Evolutionary conservation across 2,113 vertebrate species (phyloP), one percentile per base, ranked within the genome.

Genomic region (Zootoca vivipara): DNA sequence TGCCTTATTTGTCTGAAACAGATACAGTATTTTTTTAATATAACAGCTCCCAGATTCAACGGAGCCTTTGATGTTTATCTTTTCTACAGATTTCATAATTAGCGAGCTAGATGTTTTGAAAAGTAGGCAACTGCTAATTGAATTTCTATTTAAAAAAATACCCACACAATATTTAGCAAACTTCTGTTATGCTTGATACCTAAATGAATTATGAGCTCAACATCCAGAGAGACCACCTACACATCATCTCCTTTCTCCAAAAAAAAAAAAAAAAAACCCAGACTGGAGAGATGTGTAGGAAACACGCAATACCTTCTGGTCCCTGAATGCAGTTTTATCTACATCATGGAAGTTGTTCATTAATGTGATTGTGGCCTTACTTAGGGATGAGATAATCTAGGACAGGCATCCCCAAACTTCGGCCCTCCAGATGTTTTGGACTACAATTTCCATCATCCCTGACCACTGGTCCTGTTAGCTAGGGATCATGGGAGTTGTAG

Each of bases 11-110:
- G 95, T 94, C 95, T 84, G 94, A 89, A 92, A 85, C 28, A 83
- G 93, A 96, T 92, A 94, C 83, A 93, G 93, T 89, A 94, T 96
- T 96, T 95, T 92, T 93, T 93, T 95, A 52, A 52, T 95, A 91
- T 93, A 96, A 93, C 89, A 87, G 92, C 86, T 96, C 92, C 1
- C 0, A 95, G 96, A 95, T 96, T 94, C 94, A 96, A 87, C 93
- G 62, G 74, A 94, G 83, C 62, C 94, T 97, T 95, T 96, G 95
- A 96, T 95, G 96, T 93, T 65, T 26, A 92, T 93, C 89, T 95
- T 96, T 92, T 87, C 94, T 96, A 96, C 95, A 93, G 96, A 96
- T 96, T 96, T 94, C 96, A 94, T 92, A 96, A 95, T 97, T 97
- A 97, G 95, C 46, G 89, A 96, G 84, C 90, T 94, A 91, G 93